Evolutionary conservation across 2,797 vertebrate species (phyloP).

Genomic region (Myotis findleyi): DNA sequence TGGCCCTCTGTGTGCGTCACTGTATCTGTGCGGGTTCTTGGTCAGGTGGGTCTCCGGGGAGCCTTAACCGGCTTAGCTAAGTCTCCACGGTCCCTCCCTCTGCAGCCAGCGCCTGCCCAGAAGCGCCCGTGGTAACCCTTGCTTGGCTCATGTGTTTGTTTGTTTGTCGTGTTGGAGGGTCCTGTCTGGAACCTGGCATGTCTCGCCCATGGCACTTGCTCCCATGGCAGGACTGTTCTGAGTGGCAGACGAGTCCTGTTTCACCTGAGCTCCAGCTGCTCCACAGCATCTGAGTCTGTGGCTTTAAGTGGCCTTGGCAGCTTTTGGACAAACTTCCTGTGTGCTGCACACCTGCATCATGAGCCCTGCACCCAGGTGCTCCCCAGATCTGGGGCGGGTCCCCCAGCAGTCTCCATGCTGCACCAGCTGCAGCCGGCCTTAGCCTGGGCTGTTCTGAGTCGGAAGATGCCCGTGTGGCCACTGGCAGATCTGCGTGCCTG

Average conservation of each 20-base stretch:
- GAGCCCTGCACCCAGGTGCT: not conserved
- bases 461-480: fast-evolving
- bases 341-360: fast-evolving
- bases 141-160: not conserved
- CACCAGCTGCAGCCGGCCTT: fast-evolving
- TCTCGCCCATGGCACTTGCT: fast-evolving
- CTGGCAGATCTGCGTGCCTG: fast-evolving
- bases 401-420: fast-evolving
- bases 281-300: fast-evolving
- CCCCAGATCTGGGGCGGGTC: not conserved
- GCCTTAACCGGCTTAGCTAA: fast-evolving
- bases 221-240: fast-evolving
- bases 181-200: fast-evolving
- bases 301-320: not conserved
- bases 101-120: fast-evolving
- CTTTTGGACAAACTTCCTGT: not conserved
- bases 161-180: not conserved
- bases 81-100: not conserved
- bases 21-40: not conserved
- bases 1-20: too few relatives aligned
- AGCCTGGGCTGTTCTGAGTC: fast-evolving
- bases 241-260: not conserved
- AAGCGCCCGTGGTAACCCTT: not conserved
- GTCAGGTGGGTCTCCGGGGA: not conserved
- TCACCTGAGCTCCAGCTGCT: not conserved